Evolutionary conservation across 2,797 vertebrate genomes (phyloP), one percentile per base, ranked within the genome.

Genomic region (Onychomys leucogaster): DNA sequence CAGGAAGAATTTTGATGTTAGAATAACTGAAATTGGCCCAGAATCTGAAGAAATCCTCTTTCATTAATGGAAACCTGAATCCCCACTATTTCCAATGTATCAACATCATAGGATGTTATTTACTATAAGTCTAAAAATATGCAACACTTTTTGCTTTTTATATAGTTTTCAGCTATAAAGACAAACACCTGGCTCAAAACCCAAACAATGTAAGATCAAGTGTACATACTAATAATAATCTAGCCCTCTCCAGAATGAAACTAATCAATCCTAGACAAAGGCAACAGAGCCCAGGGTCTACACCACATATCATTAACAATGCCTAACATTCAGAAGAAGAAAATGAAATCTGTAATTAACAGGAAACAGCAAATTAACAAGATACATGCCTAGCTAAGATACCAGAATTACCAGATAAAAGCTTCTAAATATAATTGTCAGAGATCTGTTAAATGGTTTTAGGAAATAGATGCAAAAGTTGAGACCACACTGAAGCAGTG

Each of bases 41-140:
- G 34, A 83, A 11, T 94, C 55, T 76, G n/a, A 95, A 96, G 71
- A 97, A 65, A 67, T 88, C 13, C n/a, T 97, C 16, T 69, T 59
- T 92, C 77, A 84, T 88, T 61, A 16, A 78, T 1, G 3, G 49
- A 94, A 92, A 59, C 10, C 27, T 87, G 57, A 23, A 27, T 87
- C 34, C 78, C 49, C 21, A 77, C 21, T 46, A 52, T 94, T 83
- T 90, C 86, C 57, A 59, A 46, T 75, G n/a, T 59, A 86, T 52
- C 63, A 86, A 69, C 63, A 69, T 69, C 46, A 86, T 25, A 52
- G 43, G 32, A 34, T 86, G 29, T 85, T n/a, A 67, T 49, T 85
- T 85, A 67, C 25, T 89, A 55, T 41, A 92, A 25, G 29, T 59
- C 67, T 83, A 32, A 92, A 94, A 80, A 75, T 9, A 90, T 19